Evolutionary conservation across 2,888 invertebrate genomes (phyloP).

Genomic region (Globia sparganii): DNA sequence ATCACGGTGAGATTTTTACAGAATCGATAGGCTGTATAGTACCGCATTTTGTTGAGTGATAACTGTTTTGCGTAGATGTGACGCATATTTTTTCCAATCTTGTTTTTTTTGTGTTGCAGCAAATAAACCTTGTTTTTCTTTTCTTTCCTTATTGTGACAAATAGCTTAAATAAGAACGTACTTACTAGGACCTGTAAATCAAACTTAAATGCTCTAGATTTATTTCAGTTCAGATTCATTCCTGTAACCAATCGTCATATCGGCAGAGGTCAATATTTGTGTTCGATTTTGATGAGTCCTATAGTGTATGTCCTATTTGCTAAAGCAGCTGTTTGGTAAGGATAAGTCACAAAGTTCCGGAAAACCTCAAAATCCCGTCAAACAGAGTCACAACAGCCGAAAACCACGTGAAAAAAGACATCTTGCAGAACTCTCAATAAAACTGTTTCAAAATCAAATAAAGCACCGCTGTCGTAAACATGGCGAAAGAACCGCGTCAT

Average conservation of each 20-base stretch:
- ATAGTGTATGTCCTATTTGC: neutral
- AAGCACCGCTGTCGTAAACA: constrained; percentile 42
- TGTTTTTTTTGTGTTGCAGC: neutral
- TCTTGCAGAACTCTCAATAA: constrained; percentile 45
- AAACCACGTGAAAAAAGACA: constrained; percentile 48
- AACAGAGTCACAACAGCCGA: constrained; percentile 23
- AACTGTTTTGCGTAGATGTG: neutral
- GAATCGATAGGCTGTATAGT: no score
- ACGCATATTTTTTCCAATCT: neutral
- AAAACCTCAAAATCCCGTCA: constrained; percentile 8
- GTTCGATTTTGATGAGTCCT: neutral
- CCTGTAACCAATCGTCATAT: neutral
- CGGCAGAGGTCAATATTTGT: neutral
- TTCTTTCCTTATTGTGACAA: neutral
- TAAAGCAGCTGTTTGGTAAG: neutral
- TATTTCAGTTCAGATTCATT: neutral
- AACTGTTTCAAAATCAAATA: constrained; percentile 52
- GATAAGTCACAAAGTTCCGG: constrained; percentile 9
- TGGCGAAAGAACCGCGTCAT: constrained; percentile 55
- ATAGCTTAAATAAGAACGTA: neutral
- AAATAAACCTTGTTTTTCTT: neutral
- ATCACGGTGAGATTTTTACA: no score
- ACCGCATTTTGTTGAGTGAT: neutral
- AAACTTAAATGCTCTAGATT: neutral
- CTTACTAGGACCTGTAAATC: neutral